phyloP scores from a whole-genome alignment of 2,888 invertebrate genomes.

The Dasypogon diadema region DNA sequence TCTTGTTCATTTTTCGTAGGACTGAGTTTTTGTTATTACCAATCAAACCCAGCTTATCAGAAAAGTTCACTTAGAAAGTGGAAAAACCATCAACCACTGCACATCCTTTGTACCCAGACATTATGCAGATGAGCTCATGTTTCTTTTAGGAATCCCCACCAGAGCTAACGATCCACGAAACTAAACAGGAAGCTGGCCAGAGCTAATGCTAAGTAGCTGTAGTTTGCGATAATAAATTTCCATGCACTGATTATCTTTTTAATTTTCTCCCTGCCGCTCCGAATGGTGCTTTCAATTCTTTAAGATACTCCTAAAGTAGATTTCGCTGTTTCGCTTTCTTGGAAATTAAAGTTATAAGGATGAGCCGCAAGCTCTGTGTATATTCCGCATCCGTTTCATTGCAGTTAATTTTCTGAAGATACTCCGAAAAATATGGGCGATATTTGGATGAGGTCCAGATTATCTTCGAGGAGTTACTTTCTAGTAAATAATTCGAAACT shows the following conservation, averaged over 20 bases:
- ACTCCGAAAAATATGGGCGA: background rate
- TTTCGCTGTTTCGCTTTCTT: background rate
- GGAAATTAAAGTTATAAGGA: background rate
- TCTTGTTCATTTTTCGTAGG: background rate
- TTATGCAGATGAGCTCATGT: background rate
- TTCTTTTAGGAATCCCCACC: background rate
- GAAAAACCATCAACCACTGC: background rate
- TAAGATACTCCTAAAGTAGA: background rate
- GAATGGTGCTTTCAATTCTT: background rate
- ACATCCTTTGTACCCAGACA: background rate
- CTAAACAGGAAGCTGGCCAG: background rate
- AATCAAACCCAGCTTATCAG: background rate
- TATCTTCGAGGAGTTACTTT: background rate
- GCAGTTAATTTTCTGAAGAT: too few species aligned
- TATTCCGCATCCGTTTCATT: too few species aligned
- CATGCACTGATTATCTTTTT: slow-evolving; percentile 3
- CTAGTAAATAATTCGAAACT: background rate
- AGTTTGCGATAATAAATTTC: background rate
- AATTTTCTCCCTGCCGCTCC: background rate
- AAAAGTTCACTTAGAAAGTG: background rate
- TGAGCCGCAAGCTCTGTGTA: background rate
- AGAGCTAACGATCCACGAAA: background rate
- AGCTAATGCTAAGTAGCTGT: background rate
- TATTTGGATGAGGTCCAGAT: background rate
- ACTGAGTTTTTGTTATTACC: background rate